These are phyloP conservation scores for Huso huso DNA, from an alignment of 2,797 vertebrate species.

Conservation along the genomic window DNA sequence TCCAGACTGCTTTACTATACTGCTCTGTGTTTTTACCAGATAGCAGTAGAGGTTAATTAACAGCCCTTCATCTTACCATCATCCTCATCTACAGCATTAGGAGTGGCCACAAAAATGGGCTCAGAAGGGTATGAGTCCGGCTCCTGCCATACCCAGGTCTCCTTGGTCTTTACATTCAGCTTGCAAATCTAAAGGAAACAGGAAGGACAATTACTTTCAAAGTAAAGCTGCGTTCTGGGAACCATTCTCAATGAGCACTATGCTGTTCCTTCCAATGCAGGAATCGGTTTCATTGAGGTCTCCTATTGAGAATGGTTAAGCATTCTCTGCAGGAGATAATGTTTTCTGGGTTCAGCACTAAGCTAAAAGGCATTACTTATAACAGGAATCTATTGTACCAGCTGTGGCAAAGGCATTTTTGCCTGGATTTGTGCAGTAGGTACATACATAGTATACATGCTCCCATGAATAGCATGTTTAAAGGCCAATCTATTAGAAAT, in stretches of 20 bases:
- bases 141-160: constrained; percentile 86
- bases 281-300: neutral
- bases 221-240: constrained; percentile 25
- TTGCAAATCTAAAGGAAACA: constrained; percentile 69
- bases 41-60: too few relatives aligned
- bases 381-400: too few relatives aligned
- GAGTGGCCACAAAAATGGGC: constrained; percentile 77
- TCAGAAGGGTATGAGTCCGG: constrained; percentile 81
- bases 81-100: constrained; percentile 78
- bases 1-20: neutral
- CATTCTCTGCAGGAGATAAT: neutral
- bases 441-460: too few relatives aligned
- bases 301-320: neutral
- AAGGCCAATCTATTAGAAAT: too few relatives aligned
- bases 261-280: neutral
- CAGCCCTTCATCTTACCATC: constrained; percentile 60
- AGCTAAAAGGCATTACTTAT: too few relatives aligned
- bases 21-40: too few relatives aligned
- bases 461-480: too few relatives aligned
- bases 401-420: too few relatives aligned
- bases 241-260: neutral
- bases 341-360: neutral
- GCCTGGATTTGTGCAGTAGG: too few relatives aligned
- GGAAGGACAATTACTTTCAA: neutral
- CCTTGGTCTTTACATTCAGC: constrained; percentile 83